Conservation (phyloP, 2,888 invertebrate species). For the Allophyes oxyacanthae region DNA sequence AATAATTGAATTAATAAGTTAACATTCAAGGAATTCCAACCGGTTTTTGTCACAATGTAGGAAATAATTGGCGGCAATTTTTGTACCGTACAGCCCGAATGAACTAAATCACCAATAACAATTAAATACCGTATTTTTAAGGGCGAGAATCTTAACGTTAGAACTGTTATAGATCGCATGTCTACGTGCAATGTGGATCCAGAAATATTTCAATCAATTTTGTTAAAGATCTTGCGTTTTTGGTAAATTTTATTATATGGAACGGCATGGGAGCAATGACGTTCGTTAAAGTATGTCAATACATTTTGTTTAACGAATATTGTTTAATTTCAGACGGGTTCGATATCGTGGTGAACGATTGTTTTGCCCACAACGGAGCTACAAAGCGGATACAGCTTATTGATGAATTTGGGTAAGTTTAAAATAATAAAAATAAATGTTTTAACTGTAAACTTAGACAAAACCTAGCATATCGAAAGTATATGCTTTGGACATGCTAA, state of each 20-base stretch:
- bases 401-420: slow-evolving; percentile 95
- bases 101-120: slow-evolving; percentile 59
- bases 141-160: slow-evolving; percentile 76
- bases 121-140: slow-evolving; percentile 73
- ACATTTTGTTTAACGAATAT: slow-evolving; percentile 13
- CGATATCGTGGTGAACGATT: slow-evolving; percentile 98
- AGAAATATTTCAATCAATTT: slow-evolving; percentile 58
- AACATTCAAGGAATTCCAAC: slow-evolving; percentile 18
- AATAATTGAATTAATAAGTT: slow-evolving; percentile 11
- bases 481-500: no score
- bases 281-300: slow-evolving; percentile 54
- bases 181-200: slow-evolving; percentile 63
- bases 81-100: slow-evolving; percentile 55
- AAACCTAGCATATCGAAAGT: no score
- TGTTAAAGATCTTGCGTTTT: slow-evolving; percentile 61
- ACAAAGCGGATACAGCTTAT: slow-evolving; percentile 97
- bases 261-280: slow-evolving; percentile 51
- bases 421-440: neutral
- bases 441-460: no score
- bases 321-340: slow-evolving; percentile 93
- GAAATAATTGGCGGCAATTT: slow-evolving; percentile 40
- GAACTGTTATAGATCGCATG: slow-evolving; percentile 74
- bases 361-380: slow-evolving; percentile 97
- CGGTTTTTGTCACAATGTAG: slow-evolving; percentile 37
- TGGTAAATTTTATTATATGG: slow-evolving; percentile 55